Evolutionary conservation across 2,113 vertebrate species (phyloP).

Genomic region (Channa argus): DNA sequence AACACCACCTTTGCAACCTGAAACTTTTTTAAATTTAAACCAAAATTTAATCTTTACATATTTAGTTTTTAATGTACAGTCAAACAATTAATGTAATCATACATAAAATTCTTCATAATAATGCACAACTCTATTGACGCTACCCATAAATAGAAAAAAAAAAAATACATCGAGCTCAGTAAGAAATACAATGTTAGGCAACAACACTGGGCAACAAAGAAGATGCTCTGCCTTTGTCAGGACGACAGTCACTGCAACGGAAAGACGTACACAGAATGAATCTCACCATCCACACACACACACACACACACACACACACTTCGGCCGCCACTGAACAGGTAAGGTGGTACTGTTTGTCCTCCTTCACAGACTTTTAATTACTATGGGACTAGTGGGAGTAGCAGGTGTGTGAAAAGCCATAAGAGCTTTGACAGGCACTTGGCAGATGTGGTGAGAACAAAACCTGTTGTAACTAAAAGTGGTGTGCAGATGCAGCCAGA

Average conservation of each 20-base stretch:
- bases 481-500: no score
- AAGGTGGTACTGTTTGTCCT: conserved; percentile 32
- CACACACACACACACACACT: conserved; percentile 5
- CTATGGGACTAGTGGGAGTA: no score
- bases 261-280: conserved; percentile 43
- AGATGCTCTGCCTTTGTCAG: conserved; percentile 80
- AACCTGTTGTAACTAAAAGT: no score
- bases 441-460: no score
- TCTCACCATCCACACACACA: conserved; percentile 1
- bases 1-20: conserved; percentile 18
- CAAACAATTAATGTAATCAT: conserved; percentile 90
- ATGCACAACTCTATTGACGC: conserved; percentile 91
- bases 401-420: no score
- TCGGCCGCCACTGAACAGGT: conserved; percentile 36
- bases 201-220: conserved; percentile 88
- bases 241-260: conserved; percentile 70
- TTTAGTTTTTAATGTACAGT: conserved; percentile 86
- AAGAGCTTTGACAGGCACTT: no score
- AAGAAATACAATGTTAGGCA: conserved; percentile 90
- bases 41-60: conserved; percentile 82
- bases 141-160: conserved; percentile 91
- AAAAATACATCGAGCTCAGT: conserved; percentile 83
- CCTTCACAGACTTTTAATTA: no score
- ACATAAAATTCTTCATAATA: conserved; percentile 87
- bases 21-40: conserved; percentile 80